Evolutionary conservation across 1,140 invertebrate species (phyloP).

Genomic region (Bombus sylvicola): DNA sequence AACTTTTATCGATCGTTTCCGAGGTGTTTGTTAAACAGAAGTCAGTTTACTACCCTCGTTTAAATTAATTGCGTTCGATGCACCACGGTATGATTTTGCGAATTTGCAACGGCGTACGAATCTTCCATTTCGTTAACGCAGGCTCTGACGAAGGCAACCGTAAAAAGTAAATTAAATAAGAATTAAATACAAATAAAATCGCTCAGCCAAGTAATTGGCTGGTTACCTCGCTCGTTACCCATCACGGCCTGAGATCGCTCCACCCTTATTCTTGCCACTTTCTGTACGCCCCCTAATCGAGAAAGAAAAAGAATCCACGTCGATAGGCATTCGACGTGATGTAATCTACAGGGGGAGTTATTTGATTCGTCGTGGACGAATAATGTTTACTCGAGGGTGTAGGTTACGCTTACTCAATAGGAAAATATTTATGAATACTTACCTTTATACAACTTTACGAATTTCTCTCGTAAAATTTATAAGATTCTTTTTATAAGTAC

Average conservation of each 20-base stretch:
- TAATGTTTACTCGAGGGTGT: conserved; percentile 18
- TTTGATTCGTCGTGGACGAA: conserved; percentile 32
- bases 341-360: conserved; percentile 76
- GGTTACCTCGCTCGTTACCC: conserved; percentile 67
- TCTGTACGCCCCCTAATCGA: conserved; percentile 27
- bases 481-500: background rate
- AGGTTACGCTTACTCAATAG: background rate
- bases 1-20: background rate
- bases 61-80: conserved; percentile 36
- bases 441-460: no score
- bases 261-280: conserved; percentile 46
- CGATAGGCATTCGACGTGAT: conserved; percentile 72
- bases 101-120: conserved; percentile 63
- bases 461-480: background rate
- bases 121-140: conserved; percentile 77
- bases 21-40: background rate
- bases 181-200: conserved; percentile 83
- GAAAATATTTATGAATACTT: background rate
- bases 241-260: conserved; percentile 58
- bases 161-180: conserved; percentile 83
- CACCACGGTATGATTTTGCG: conserved; percentile 13
- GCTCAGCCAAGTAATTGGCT: conserved; percentile 82
- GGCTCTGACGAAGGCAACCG: conserved; percentile 63
- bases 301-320: conserved; percentile 74
- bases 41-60: conserved; percentile 10